Base-by-base conservation (phyloP, 2,797 vertebrate genomes). In the Falco biarmicus region DNA sequence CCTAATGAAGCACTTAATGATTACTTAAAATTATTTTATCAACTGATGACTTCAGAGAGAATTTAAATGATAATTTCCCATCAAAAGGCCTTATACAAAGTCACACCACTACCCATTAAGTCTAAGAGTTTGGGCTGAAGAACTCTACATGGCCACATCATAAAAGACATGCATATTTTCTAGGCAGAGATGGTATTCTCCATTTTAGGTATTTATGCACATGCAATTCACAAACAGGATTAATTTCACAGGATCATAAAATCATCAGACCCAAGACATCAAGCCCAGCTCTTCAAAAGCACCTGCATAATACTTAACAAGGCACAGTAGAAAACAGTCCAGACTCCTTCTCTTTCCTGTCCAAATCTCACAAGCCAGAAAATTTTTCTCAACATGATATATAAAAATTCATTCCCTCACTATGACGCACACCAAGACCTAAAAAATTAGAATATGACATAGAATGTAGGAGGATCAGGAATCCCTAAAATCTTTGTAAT, bases 1-100 rank as follows among this genome's bases (percentile, higher is more conserved):
- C 94, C 86, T 96, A 95, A 96, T 94, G 94, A 96, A 96, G 88
- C 92, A 95, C 94, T 85, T 96, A 95, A 96, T 95, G 68, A 84
- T 68, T 87, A 80, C 54, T 85, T 94, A 92, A 94, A 95, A 87
- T 94, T 91, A 92, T 96, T 95, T 96, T 91, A 93, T 95, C 64
- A 94, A 92, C 68, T 92, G 71, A 91, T 89, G 37, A 90, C 64
- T 92, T 96, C 78, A 68, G 32, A 89, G 48, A 89, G 53, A 93
- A 74, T 74, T 87, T 89, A 87, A 89, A 85, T 89, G 53, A 85
- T 69, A 83, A 95, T 92, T 87, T 87, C 71, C 86, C 50, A 77
- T 75, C 41, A 71, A 66, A 92, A 94, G 83, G 16, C 75, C 59
- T 71, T 87, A 77, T 53, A 50, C 41, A 77, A 92, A 95, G 31